Percentiles rank a stretch among this genome's conserved stretches.
These are phyloP conservation scores for Steatocranus sp. DNA, from an alignment of 2,797 vertebrate genomes.

Conservation along the genomic window DNA sequence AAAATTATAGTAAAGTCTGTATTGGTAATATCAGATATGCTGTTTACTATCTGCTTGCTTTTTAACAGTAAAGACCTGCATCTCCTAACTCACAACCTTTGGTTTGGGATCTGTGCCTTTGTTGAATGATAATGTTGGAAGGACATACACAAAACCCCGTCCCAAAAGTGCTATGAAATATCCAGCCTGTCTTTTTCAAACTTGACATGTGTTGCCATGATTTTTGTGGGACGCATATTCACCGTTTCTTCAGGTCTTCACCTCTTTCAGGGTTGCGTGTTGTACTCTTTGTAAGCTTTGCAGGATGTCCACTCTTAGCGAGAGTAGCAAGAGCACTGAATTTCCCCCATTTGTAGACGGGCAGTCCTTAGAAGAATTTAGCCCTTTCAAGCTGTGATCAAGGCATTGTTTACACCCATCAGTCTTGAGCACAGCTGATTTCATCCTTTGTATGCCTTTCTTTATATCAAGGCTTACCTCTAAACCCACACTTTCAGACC, in stretches of 20 bases:
- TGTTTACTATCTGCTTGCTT: neutral
- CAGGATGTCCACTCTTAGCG: neutral
- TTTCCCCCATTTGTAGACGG: neutral
- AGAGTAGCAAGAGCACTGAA: neutral
- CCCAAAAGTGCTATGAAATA: neutral
- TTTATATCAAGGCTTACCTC: neutral
- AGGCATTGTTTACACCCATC: neutral
- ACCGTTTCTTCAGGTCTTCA: neutral
- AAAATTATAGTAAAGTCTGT: neutral
- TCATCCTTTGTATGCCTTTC: neutral
- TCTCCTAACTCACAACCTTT: neutral
- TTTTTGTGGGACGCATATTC: neutral
- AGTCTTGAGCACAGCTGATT: fast-evolving
- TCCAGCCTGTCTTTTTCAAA: neutral
- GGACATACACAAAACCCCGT: neutral
- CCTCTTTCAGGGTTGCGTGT: neutral
- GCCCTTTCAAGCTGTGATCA: neutral
- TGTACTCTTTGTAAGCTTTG: neutral
- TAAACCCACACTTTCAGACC: neutral
- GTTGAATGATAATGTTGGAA: neutral
- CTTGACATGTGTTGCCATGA: neutral
- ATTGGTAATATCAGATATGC: neutral
- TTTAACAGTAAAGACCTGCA: neutral
- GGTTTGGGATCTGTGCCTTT: neutral
- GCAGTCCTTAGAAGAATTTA: neutral